Conservation (phyloP, 2,797 vertebrate species). For the Hafferia zeledoni region DNA sequence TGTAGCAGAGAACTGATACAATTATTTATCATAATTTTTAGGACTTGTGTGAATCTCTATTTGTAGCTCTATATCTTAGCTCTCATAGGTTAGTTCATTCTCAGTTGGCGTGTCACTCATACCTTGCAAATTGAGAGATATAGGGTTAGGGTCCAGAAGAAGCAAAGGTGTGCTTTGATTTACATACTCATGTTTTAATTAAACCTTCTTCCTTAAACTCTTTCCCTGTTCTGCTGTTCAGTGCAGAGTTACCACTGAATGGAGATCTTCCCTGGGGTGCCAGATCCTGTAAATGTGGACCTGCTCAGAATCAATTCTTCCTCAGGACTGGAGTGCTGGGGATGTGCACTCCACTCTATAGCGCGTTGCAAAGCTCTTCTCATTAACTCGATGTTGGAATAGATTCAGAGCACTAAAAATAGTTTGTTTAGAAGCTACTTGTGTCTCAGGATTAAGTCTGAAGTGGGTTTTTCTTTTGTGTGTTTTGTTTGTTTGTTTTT, state of each 20-base stretch:
- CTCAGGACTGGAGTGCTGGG: not conserved
- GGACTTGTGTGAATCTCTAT: not conserved
- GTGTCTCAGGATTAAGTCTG: not conserved
- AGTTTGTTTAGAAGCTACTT: not conserved
- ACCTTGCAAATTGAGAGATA: not conserved
- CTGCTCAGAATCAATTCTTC: not conserved
- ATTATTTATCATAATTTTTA: not conserved
- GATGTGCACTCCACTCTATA: not conserved
- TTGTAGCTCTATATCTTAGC: not conserved
- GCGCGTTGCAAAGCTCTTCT: not conserved
- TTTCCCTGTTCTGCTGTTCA: not conserved
- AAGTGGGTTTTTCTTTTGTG: not conserved
- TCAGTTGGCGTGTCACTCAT: not conserved
- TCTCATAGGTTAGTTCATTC: not conserved
- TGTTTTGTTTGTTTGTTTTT: not conserved
- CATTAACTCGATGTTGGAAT: not conserved
- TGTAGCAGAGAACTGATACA: not conserved
- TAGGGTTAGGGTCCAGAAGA: not conserved
- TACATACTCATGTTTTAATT: not conserved
- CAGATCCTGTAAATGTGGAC: not conserved
- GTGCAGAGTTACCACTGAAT: not conserved
- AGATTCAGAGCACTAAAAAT: not conserved
- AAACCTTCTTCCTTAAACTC: not conserved
- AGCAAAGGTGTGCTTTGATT: not conserved
- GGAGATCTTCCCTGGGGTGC: not conserved